These are phyloP conservation scores for Rhombomys opimus DNA, from an alignment of 2,113 vertebrate species.

Conservation along the genomic window DNA sequence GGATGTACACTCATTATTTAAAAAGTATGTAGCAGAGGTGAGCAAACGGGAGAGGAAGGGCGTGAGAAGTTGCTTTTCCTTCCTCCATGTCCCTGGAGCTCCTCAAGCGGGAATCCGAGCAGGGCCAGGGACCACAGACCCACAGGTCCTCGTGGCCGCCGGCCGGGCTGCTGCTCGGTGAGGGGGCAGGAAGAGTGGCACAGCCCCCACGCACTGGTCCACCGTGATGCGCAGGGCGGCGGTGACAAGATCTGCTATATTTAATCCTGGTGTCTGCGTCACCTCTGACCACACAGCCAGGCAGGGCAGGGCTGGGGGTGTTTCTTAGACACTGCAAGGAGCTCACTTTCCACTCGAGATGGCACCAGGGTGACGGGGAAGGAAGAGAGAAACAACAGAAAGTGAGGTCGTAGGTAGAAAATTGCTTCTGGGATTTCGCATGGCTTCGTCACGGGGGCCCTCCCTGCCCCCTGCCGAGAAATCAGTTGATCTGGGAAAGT, in stretches of 20 bases:
- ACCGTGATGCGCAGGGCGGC: not conserved
- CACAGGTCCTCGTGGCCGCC: not conserved
- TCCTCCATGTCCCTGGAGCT: rapidly evolving
- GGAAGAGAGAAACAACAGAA: constrained; percentile 62
- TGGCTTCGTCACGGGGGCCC: constrained; percentile 62
- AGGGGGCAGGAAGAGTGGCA: not conserved
- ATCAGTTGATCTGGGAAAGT: constrained; percentile 85
- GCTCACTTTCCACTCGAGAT: constrained; percentile 74
- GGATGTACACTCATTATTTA: not conserved
- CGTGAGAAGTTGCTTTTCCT: not conserved
- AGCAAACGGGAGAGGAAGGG: not conserved
- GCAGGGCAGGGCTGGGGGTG: not conserved
- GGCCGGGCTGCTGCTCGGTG: rapidly evolving
- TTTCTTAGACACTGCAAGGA: constrained; percentile 36
- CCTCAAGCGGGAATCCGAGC: not conserved
- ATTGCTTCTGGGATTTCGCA: constrained; percentile 54
- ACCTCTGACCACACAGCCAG: constrained; percentile 51
- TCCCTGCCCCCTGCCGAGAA: constrained; percentile 73
- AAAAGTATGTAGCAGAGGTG: not conserved
- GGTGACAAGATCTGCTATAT: constrained; percentile 28
- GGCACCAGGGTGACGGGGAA: constrained; percentile 37
- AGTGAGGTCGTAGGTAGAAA: constrained; percentile 74
- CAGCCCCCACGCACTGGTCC: not conserved
- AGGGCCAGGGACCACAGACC: rapidly evolving
- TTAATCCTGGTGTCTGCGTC: constrained; percentile 60